phyloP scores from a whole-genome alignment of 37 sponge, comb jelly and placozoan genomes.

The Crambe crambe region DNA sequence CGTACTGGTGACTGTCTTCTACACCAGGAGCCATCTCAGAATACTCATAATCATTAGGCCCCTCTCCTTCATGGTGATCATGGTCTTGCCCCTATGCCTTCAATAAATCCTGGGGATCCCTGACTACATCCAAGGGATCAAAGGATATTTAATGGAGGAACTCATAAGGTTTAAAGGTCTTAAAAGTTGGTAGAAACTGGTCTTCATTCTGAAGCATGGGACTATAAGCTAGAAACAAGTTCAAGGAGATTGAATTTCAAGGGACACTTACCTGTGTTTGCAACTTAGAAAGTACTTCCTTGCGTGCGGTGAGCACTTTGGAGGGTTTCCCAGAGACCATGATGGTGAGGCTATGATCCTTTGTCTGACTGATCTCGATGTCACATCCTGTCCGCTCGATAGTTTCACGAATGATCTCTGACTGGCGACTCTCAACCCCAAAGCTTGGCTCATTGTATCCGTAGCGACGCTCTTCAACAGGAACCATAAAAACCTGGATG shows the following conservation, averaged over 20 bases:
- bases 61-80: too few species aligned
- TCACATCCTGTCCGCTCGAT: slow-evolving; percentile 73
- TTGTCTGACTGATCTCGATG: slow-evolving; percentile 80
- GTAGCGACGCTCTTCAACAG: slow-evolving; percentile 68
- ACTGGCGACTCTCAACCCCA: slow-evolving; percentile 65
- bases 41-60: too few species aligned
- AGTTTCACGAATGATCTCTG: slow-evolving; percentile 66
- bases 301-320: slow-evolving; percentile 63
- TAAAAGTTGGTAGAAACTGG: too few species aligned
- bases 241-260: not conserved
- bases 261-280: slow-evolving; percentile 73
- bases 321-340: slow-evolving; percentile 87
- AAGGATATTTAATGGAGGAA: too few species aligned
- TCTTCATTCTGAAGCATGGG: too few species aligned
- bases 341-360: slow-evolving; percentile 83
- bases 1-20: too few species aligned
- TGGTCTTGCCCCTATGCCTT: too few species aligned
- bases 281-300: slow-evolving; percentile 59
- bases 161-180: too few species aligned
- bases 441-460: slow-evolving; percentile 50
- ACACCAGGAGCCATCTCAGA: too few species aligned
- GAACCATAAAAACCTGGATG: slow-evolving; percentile 82
- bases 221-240: too few species aligned
- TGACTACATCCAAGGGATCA: too few species aligned
- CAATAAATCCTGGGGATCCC: too few species aligned